These are phyloP conservation scores for Lampris megalopsis DNA, from an alignment of 2,113 vertebrate genomes.

Conservation along the genomic window DNA sequence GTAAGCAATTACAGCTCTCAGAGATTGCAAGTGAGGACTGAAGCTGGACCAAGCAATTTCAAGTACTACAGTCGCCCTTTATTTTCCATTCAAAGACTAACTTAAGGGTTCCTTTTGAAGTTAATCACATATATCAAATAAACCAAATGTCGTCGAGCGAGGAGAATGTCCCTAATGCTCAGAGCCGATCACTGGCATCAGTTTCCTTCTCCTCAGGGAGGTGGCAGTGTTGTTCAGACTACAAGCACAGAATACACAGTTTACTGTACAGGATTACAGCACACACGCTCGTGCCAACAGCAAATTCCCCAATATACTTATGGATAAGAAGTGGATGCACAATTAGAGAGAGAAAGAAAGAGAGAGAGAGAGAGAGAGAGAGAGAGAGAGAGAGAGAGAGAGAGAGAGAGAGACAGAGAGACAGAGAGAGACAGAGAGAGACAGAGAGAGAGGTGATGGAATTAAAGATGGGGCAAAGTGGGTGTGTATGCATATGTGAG, in stretches of 20 bases:
- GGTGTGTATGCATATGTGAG: conserved; percentile 15
- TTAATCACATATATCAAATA: not conserved
- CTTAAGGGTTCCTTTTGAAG: not conserved
- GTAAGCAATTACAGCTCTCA: conserved; percentile 64
- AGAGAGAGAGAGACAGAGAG: too few species aligned
- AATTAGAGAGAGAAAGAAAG: not conserved
- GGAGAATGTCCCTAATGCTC: not conserved
- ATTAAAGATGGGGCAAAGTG: not conserved
- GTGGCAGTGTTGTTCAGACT: conserved; percentile 91
- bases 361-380: too few species aligned
- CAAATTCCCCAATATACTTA: conserved; percentile 5
- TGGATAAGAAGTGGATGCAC: not conserved
- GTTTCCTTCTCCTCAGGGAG: conserved; percentile 86
- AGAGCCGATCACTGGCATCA: conserved; percentile 44
- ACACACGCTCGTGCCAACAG: conserved; percentile 8
- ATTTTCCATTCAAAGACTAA: not conserved
- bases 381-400: too few species aligned
- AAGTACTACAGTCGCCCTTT: not conserved
- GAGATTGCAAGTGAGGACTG: conserved; percentile 15
- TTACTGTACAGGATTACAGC: too few species aligned
- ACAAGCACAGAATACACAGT: conserved; percentile 17
- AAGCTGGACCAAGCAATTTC: not conserved
- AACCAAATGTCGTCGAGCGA: not conserved
- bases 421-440: too few species aligned
- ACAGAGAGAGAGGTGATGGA: not conserved